phyloP scores from a whole-genome alignment of 2,888 invertebrate species.

The Thysanoteuthis rhombus region DNA sequence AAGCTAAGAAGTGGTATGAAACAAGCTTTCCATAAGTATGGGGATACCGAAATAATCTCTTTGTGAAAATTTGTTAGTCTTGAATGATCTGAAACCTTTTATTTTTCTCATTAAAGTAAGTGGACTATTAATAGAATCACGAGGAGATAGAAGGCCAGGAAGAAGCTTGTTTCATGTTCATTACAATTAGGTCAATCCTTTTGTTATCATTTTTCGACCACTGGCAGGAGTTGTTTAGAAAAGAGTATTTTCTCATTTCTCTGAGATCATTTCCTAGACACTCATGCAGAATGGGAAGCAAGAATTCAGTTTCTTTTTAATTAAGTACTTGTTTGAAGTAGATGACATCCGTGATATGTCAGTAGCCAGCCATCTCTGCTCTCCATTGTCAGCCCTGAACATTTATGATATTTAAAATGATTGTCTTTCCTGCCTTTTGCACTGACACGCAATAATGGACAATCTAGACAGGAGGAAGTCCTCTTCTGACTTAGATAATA shows the following conservation, averaged over 20 bases:
- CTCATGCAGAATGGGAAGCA: background rate
- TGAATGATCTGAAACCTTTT: background rate
- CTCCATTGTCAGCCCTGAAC: background rate
- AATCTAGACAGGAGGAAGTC: background rate
- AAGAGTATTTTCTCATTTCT: background rate
- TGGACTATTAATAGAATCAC: background rate
- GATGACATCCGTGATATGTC: slow-evolving; percentile 12
- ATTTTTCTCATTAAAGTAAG: background rate
- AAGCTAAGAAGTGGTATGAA: too few species aligned
- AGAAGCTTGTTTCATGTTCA: background rate
- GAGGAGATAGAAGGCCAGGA: background rate
- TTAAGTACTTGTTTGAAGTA: background rate
- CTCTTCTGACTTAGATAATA: background rate
- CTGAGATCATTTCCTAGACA: background rate
- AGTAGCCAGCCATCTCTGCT: background rate
- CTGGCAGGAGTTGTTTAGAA: background rate
- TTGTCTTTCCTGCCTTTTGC: background rate
- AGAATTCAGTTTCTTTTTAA: slow-evolving; percentile 12
- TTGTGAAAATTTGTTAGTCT: background rate
- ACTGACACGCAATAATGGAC: background rate
- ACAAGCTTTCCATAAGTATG: background rate
- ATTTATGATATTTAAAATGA: background rate
- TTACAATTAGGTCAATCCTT: background rate
- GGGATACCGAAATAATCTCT: background rate
- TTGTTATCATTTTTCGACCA: background rate